phyloP scores from a whole-genome alignment of 2,113 vertebrate genomes.

The Ancistrus triradiatus region DNA sequence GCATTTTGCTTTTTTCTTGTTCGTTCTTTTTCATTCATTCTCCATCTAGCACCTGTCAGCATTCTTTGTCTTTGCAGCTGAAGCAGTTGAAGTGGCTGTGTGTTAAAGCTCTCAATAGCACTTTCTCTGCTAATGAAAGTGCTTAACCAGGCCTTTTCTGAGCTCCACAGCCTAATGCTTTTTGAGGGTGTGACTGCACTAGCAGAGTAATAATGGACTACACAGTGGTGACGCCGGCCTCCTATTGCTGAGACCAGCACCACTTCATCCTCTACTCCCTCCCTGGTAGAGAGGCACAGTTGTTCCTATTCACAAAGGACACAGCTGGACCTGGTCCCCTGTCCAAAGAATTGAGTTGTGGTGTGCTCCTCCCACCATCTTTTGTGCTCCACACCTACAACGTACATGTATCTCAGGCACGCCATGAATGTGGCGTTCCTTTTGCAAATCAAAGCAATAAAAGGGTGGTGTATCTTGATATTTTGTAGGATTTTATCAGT shows the following conservation, averaged over 20 bases:
- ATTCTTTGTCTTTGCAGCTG: slow-evolving; percentile 49
- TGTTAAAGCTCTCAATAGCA: slow-evolving; percentile 44
- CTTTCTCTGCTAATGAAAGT: slow-evolving; percentile 36
- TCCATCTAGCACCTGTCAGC: slow-evolving; percentile 56
- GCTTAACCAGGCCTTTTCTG: slow-evolving; percentile 56
- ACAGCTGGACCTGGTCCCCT: slow-evolving; percentile 43
- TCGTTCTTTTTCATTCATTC: slow-evolving; percentile 18
- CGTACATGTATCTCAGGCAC: too few relatives aligned
- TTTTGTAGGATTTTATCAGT: too few relatives aligned
- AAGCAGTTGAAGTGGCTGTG: slow-evolving; percentile 47
- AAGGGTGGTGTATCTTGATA: too few relatives aligned
- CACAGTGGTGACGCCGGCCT: slow-evolving; percentile 63
- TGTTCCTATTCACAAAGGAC: slow-evolving; percentile 55
- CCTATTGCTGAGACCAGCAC: slow-evolving; percentile 43
- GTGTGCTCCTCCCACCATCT: too few relatives aligned
- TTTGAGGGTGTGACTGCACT: slow-evolving; percentile 54
- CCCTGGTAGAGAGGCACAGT: slow-evolving; percentile 27
- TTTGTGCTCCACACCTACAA: too few relatives aligned
- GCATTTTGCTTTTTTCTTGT: neutral
- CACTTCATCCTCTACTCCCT: slow-evolving; percentile 30
- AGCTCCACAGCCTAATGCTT: slow-evolving; percentile 45
- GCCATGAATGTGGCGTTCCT: too few relatives aligned
- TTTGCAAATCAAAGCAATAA: too few relatives aligned
- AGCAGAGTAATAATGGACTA: slow-evolving; percentile 66
- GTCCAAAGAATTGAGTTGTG: too few relatives aligned